Evolutionary conservation across 1,140 invertebrate species (phyloP).

Genomic region (Chelonus insularis): DNA sequence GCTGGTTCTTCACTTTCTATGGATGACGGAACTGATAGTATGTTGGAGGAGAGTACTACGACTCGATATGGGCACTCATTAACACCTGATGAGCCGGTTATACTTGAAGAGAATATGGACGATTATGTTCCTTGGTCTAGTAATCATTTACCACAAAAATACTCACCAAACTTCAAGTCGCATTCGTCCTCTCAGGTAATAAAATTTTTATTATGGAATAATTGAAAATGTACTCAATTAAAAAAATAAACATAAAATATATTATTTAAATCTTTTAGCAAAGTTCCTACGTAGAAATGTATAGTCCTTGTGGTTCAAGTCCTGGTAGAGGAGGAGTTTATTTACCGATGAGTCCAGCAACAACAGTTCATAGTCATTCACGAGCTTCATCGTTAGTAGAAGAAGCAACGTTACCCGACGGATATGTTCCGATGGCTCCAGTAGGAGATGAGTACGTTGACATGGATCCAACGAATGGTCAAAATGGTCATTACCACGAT

Average conservation of each 20-base stretch:
- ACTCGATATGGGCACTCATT: slow-evolving; percentile 62
- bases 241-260: too few species aligned
- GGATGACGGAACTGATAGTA: slow-evolving; percentile 63
- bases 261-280: slow-evolving; percentile 39
- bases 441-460: slow-evolving; percentile 66
- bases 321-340: slow-evolving; percentile 43
- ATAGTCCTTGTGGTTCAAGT: slow-evolving; percentile 60
- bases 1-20: slow-evolving; percentile 72
- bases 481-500: slow-evolving; percentile 53
- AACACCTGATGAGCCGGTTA: slow-evolving; percentile 69
- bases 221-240: too few species aligned
- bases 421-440: slow-evolving; percentile 70
- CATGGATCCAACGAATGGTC: slow-evolving; percentile 63
- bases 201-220: neutral
- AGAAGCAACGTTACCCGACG: slow-evolving; percentile 54
- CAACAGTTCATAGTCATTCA: slow-evolving; percentile 43
- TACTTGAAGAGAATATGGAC: slow-evolving; percentile 66
- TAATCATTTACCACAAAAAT: slow-evolving; percentile 49
- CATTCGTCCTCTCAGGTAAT: slow-evolving; percentile 61
- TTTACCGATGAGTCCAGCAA: slow-evolving; percentile 14
- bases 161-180: slow-evolving; percentile 60
- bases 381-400: slow-evolving; percentile 51
- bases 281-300: slow-evolving; percentile 65
- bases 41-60: slow-evolving; percentile 44
- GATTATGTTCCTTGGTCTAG: slow-evolving; percentile 61